phyloP scores from a whole-genome alignment of 2,113 vertebrate genomes.

The Spizaetus ornatus region DNA sequence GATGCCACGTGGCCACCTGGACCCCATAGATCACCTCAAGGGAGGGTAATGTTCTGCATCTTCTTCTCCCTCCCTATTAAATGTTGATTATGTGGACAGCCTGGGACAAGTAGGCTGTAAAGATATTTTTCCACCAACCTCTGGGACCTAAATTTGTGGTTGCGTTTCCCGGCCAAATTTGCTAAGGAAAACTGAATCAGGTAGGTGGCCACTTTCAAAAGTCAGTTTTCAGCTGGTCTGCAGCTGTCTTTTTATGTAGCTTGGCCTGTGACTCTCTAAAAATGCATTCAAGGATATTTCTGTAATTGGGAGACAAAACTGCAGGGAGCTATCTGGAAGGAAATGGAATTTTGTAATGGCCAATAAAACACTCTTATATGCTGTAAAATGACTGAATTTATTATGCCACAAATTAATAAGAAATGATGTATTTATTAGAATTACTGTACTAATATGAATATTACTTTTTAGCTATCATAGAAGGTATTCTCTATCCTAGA shows the following conservation, averaged over 20 bases:
- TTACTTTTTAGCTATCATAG: not conserved
- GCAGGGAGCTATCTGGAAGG: not conserved
- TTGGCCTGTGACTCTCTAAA: not conserved
- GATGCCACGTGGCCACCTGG: not conserved
- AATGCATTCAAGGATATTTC: not conserved
- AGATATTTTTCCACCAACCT: not conserved
- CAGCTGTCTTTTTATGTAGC: not conserved
- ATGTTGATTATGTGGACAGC: not conserved
- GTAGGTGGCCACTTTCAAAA: not conserved
- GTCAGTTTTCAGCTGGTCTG: not conserved
- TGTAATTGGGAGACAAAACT: not conserved
- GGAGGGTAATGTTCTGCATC: not conserved
- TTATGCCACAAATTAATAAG: not conserved
- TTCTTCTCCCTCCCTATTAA: not conserved
- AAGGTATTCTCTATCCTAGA: not conserved
- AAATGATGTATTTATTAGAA: not conserved
- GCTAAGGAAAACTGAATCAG: not conserved
- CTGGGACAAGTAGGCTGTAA: not conserved
- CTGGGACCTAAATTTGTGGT: not conserved
- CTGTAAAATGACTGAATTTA: not conserved
- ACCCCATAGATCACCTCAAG: not conserved
- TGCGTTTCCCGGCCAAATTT: not conserved
- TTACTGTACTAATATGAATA: not conserved
- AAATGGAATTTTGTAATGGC: not conserved
- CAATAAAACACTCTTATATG: not conserved